These are phyloP conservation scores for Xanthia icteritia DNA, from an alignment of 2,888 invertebrate genomes.

Conservation along the genomic window DNA sequence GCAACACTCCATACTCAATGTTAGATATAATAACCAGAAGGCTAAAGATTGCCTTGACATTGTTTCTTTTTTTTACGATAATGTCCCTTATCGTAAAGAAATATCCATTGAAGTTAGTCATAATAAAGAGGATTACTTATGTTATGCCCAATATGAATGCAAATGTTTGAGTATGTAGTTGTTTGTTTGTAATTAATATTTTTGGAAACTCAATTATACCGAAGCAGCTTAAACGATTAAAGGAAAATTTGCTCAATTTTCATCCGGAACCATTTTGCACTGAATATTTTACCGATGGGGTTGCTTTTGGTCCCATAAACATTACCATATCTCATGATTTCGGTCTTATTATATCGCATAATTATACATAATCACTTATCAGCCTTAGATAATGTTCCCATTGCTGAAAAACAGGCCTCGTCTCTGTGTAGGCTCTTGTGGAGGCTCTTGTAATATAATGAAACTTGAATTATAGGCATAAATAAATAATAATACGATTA, in stretches of 20 bases:
- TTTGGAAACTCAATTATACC: neutral
- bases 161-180: neutral
- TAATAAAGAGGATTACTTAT: neutral
- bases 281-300: neutral
- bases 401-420: neutral
- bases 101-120: no score
- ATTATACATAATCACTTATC: no score
- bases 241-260: neutral
- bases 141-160: neutral
- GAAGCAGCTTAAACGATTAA: neutral
- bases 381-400: neutral
- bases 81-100: no score
- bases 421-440: neutral
- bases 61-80: no score
- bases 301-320: neutral
- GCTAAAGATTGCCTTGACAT: neutral
- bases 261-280: neutral
- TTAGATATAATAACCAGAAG: no score
- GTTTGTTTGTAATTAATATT: conserved; percentile 16
- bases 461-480: neutral
- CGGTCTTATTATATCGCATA: neutral
- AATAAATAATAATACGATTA: neutral
- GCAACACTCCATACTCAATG: neutral
- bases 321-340: neutral
- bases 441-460: neutral